These are phyloP conservation scores for Gymnocheta viridis DNA, from an alignment of 2,888 invertebrate species.

Conservation along the genomic window DNA sequence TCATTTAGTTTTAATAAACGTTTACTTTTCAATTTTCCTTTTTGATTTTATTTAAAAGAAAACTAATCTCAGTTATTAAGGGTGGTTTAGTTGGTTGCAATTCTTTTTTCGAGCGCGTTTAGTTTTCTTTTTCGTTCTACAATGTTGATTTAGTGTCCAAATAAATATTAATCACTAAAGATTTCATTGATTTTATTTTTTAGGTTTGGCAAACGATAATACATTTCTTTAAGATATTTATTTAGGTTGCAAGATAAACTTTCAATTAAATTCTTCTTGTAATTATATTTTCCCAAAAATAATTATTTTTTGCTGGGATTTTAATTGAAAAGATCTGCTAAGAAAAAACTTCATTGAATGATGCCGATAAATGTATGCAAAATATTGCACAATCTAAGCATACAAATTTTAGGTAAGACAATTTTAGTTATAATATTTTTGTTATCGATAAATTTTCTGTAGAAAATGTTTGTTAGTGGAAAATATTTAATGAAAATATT, in stretches of 20 bases:
- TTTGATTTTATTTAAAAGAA: constrained; percentile 14
- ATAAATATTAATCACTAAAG: constrained; percentile 26
- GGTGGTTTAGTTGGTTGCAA: constrained; percentile 40
- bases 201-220: constrained; percentile 12
- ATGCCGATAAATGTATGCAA: background rate
- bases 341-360: background rate
- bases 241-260: constrained; percentile 49
- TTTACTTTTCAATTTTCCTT: constrained; percentile 56
- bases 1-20: constrained; percentile 58
- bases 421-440: background rate
- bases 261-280: background rate
- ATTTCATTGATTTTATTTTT: constrained; percentile 24
- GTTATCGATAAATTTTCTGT: background rate
- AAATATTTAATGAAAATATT: background rate
- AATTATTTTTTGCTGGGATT: background rate
- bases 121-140: constrained; percentile 2
- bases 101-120: constrained; percentile 6
- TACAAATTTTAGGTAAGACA: background rate
- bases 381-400: background rate
- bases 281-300: constrained; percentile 5
- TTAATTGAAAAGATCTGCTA: background rate
- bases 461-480: background rate
- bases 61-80: constrained; percentile 30
- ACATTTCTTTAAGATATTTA: constrained; percentile 52
- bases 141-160: constrained; percentile 49